These are phyloP conservation scores for Drosophila testacea DNA, from an alignment of 2,888 invertebrate genomes.

Conservation along the genomic window DNA sequence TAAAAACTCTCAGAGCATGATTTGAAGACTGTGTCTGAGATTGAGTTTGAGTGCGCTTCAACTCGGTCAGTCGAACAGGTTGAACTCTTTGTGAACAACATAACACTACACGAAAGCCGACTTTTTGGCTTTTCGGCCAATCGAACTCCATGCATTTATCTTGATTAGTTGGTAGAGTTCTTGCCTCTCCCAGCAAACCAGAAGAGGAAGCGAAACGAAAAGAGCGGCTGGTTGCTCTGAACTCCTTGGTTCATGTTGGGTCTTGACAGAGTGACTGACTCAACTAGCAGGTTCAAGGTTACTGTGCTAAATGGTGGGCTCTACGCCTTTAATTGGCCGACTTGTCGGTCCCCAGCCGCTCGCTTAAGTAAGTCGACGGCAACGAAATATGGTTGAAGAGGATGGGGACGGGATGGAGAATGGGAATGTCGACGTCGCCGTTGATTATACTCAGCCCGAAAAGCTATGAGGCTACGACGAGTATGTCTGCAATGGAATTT, in stretches of 20 bases:
- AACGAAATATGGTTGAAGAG: background rate
- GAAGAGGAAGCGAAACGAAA: slow-evolving; percentile 27
- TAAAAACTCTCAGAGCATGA: slow-evolving; percentile 38
- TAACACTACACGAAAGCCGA: slow-evolving; percentile 3
- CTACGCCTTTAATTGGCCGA: slow-evolving; percentile 81
- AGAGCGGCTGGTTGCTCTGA: slow-evolving; percentile 35
- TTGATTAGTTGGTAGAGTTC: slow-evolving; percentile 64
- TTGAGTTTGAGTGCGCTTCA: slow-evolving; percentile 60
- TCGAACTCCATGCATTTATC: slow-evolving; percentile 64
- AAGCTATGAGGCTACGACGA: slow-evolving; percentile 38
- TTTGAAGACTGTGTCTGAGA: background rate
- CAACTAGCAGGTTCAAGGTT: slow-evolving; percentile 79
- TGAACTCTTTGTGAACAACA: slow-evolving; percentile 45
- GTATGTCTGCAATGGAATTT: slow-evolving; percentile 78
- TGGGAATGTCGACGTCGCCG: slow-evolving; percentile 32
- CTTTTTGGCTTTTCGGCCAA: slow-evolving; percentile 52
- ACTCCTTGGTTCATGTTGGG: slow-evolving; percentile 45
- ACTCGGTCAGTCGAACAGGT: slow-evolving; percentile 78
- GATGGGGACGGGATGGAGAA: slow-evolving; percentile 4
- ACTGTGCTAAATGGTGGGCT: slow-evolving; percentile 79
- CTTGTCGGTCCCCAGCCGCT: slow-evolving; percentile 64
- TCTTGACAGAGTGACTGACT: slow-evolving; percentile 62
- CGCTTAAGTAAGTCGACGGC: slow-evolving; percentile 21
- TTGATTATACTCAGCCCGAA: slow-evolving; percentile 59
- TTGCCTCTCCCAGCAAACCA: background rate